Evolutionary conservation across 2,888 invertebrate species (phyloP).

Genomic region (Pseudococcus viburni): DNA sequence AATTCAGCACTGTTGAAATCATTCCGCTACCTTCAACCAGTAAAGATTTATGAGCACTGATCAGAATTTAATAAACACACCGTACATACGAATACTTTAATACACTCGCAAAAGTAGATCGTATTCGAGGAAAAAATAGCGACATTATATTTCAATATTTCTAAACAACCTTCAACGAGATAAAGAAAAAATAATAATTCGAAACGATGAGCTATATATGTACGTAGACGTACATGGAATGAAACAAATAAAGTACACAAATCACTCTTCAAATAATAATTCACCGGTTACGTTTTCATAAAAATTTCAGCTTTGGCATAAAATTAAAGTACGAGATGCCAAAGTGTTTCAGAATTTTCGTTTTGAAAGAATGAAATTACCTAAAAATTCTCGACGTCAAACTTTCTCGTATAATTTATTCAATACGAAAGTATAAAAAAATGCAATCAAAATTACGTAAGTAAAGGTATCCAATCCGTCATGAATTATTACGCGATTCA

Average conservation of each 20-base stretch:
- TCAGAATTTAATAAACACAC: neutral
- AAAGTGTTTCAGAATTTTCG: conserved; percentile 7
- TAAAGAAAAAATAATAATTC: neutral
- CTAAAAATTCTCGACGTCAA: neutral
- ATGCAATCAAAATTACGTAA: neutral
- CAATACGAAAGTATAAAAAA: neutral
- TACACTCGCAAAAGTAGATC: neutral
- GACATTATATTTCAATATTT: neutral
- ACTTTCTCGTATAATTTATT: neutral
- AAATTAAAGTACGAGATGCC: conserved; percentile 26
- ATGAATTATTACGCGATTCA: neutral
- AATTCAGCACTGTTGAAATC: neutral
- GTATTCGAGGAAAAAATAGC: neutral
- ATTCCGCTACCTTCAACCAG: too few species aligned
- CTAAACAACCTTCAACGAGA: conserved; percentile 11
- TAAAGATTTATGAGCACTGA: too few species aligned
- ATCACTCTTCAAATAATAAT: conserved; percentile 37
- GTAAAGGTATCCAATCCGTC: neutral
- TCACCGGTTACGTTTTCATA: conserved; percentile 1
- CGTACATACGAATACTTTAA: neutral
- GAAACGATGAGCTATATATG: conserved; percentile 8
- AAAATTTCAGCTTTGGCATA: conserved; percentile 36
- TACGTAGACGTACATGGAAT: neutral
- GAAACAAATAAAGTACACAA: neutral
- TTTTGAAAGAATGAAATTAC: neutral